Evolutionary conservation across 2,797 vertebrate genomes (phyloP), one percentile per base, ranked within the genome.

Genomic region (Catostomus latipinnis): DNA sequence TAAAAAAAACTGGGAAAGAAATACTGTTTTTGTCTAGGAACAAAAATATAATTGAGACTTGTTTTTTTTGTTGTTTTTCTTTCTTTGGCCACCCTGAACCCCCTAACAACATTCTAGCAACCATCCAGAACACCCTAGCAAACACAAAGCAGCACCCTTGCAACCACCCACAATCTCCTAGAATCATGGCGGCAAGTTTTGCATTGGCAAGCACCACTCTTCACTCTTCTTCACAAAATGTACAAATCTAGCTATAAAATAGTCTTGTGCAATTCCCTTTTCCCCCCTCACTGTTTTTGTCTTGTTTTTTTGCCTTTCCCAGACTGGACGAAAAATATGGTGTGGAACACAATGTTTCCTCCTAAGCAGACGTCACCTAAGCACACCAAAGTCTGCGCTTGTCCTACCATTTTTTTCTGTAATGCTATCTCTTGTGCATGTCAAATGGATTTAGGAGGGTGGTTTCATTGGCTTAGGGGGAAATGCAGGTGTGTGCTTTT

Each of bases 341-440:
- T 34, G 50, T 66, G 70, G 76, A 84, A 88, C 82, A 81, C 60
- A 68, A 14, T 54, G 82, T 87, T 92, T 92, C 88, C 88, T 83
- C 74, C 69, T 60, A 50, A 80, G 86, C 86, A 93, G 92, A 94
- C 93, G 12, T 93, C 90, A 93, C 90, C 91, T 92, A 92, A 93
- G 86, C 83, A 81, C 84, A 86, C 22, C 70, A 80, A 86, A 81
- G 73, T 8, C 34, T 34, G 2, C 34, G 34, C 34, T 34, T 34
- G 34, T 34, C 34, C 34, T 34, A 34, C 34, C 34, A 34, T 34
- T 34, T 34, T 34, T 34, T 34, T 34, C 34, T 34, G 2, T 34
- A 34, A 34, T 34, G 34, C 34, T 34, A 4, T 34, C 83, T 86
- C 83, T 82, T 86, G 86, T 86, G 80, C 87, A 89, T 85, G 80